Conservation (phyloP, 2,888 invertebrate genomes). For the Epiperipatus broadwayi region DNA sequence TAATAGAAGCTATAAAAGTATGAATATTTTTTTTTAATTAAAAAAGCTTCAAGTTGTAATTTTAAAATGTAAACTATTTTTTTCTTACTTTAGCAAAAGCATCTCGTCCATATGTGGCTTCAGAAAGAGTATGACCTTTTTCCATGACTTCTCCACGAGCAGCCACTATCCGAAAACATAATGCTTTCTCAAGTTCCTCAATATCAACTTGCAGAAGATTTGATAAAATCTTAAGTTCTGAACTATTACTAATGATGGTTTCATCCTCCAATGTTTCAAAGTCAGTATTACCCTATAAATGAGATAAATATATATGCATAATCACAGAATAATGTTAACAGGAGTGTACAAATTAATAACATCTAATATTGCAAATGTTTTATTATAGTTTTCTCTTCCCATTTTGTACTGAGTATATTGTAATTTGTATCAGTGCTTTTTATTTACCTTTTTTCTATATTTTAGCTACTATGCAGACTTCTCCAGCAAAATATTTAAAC, state of each 20-base stretch:
- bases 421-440: background rate
- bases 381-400: background rate
- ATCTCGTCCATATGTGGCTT: conserved; percentile 71
- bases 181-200: conserved; percentile 46
- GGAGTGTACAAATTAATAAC: too few species aligned
- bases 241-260: conserved; percentile 35
- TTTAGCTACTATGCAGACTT: background rate
- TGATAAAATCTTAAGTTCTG: conserved; percentile 35
- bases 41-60: background rate
- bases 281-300: conserved; percentile 40
- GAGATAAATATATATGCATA: conserved; percentile 14
- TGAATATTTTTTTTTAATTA: too few species aligned
- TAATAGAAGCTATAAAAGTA: too few species aligned
- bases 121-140: conserved; percentile 64
- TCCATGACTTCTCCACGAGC: conserved; percentile 79
- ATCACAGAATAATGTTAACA: too few species aligned
- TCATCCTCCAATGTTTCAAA: conserved; percentile 40
- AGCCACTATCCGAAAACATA: conserved; percentile 72
- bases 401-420: background rate
- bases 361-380: too few species aligned
- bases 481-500: too few species aligned
- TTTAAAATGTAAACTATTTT: background rate
- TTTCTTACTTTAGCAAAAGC: conserved; percentile 69
- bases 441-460: background rate
- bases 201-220: conserved; percentile 44